Evolutionary conservation across 2,888 invertebrate species (phyloP), one percentile per base, ranked within the genome.

Genomic region (Asteroscopus sphinx): DNA sequence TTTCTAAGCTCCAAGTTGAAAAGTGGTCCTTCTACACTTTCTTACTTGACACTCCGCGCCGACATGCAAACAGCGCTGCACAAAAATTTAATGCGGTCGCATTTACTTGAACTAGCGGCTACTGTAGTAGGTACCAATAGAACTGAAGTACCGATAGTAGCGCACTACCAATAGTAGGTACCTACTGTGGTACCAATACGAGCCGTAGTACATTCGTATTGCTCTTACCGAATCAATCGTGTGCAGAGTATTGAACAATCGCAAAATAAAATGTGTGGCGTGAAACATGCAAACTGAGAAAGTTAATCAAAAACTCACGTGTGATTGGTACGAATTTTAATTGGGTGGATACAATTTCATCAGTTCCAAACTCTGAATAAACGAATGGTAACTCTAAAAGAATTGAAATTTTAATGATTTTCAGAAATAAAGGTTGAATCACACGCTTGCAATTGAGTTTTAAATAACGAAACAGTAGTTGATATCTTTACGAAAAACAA

Each of bases 31-130:
- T 37, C 26, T 42, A 26, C 12, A 15, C 6, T 16, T 15, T 12
- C 11, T n/a, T 8, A 7, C 7, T 13, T 21, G 8, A 7, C 11
- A 4, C 6, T 25, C 0, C 7, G 26, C 1, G 12, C 30, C 30
- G 33, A 33, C 15, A 36, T 16, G 15, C 40, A 16, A 30, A 58
- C 40, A 56, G 21, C 15, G 26, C 30, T 15, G 15, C 41, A 36
- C 17, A 41, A 47, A 41, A 48, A 57, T 37, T 16, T 0, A 32
- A 37, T 52, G 25, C 42, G 26, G 52, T 44, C n/a, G 42, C 30
- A 13, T 52, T 32, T 37, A 55, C 16, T 1, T 21, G 12, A 30
- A 8, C 28, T 16, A 9, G 46, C 25, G 16, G 7, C 28, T 9
- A 9, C 25, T 8, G 21, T 5, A 9, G 3, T n/a, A n/a, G n/a